These are phyloP conservation scores for Numenius arquata DNA, from an alignment of 2,113 vertebrate species.

Conservation along the genomic window DNA sequence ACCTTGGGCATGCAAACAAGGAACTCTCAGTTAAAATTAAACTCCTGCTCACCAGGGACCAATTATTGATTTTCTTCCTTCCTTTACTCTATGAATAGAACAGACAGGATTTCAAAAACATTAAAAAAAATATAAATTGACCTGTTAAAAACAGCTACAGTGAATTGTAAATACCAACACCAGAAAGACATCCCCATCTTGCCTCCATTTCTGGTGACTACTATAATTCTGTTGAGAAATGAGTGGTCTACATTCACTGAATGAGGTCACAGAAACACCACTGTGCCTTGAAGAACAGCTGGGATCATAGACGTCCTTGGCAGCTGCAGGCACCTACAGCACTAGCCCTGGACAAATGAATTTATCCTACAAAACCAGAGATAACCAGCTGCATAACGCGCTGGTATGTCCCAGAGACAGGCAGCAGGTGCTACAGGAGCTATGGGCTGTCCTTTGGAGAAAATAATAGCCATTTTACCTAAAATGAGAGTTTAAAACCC, in stretches of 20 bases:
- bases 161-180: not conserved
- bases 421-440: not conserved
- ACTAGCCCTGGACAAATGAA: not conserved
- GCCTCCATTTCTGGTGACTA: not conserved
- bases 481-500: not conserved
- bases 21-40: constrained; percentile 5
- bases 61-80: not conserved
- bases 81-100: not conserved
- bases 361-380: not conserved
- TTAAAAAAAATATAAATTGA: not conserved
- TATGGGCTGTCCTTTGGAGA: not conserved
- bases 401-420: not conserved
- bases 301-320: not conserved
- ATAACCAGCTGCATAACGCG: not conserved
- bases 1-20: not conserved
- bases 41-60: not conserved
- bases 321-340: not conserved
- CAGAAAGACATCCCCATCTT: not conserved
- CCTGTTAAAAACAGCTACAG: not conserved
- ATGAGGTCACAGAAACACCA: not conserved
- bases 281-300: not conserved
- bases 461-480: not conserved
- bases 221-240: not conserved
- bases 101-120: not conserved
- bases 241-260: not conserved